Evolutionary conservation across 2,113 vertebrate species (phyloP).

Genomic region (Eclectus roratus): DNA sequence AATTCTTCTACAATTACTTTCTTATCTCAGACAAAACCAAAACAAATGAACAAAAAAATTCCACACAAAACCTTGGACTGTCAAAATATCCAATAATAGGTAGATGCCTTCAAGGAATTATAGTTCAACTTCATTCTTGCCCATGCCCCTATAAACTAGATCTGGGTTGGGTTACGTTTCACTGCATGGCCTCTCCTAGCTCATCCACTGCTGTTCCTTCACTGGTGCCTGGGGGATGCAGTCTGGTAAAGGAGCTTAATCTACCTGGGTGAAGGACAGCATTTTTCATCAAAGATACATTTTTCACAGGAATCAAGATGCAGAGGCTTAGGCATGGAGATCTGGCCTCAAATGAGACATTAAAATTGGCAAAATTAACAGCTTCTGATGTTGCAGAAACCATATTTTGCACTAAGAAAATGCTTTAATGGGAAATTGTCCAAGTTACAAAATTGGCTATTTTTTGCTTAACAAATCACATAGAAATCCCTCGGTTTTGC

Average conservation of each 20-base stretch:
- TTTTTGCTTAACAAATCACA: background rate
- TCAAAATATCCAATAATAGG: background rate
- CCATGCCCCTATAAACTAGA: background rate
- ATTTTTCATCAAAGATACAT: background rate
- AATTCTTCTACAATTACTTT: background rate
- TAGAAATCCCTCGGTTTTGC: background rate
- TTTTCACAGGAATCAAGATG: background rate
- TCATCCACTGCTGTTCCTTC: background rate
- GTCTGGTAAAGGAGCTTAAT: background rate
- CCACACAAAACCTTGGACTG: background rate
- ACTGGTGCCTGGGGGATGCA: background rate
- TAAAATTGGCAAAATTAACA: background rate
- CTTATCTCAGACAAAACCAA: background rate
- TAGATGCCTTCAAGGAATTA: background rate
- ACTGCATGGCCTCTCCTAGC: background rate
- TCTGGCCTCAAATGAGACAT: background rate
- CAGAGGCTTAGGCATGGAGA: background rate
- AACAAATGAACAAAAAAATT: background rate
- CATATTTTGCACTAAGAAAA: background rate
- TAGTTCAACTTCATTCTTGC: background rate
- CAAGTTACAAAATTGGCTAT: background rate
- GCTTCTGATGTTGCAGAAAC: background rate
- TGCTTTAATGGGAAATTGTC: background rate
- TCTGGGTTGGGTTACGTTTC: background rate
- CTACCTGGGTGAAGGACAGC: background rate